phyloP scores from a whole-genome alignment of 2,797 vertebrate genomes.

The Lacerta viridis region DNA sequence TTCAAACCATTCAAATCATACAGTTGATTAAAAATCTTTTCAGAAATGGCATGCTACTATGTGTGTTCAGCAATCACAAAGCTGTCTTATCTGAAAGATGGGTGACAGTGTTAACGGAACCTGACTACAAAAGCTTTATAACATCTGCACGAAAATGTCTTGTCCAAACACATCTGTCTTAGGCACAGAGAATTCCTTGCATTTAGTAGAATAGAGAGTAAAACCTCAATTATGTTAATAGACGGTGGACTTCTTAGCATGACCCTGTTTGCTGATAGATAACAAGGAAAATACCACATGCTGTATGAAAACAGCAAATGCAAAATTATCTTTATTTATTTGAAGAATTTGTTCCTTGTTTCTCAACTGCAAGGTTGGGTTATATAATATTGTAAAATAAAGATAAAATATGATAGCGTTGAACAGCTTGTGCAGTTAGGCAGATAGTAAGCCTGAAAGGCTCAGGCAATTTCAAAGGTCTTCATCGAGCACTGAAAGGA shows the following conservation, averaged over 20 bases:
- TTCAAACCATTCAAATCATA: slow-evolving; percentile 53
- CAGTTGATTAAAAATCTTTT: slow-evolving; percentile 50
- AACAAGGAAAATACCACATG: slow-evolving; percentile 38
- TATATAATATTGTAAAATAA: neutral
- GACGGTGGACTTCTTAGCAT: slow-evolving; percentile 54
- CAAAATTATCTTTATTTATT: slow-evolving; percentile 34
- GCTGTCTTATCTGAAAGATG: slow-evolving; percentile 42
- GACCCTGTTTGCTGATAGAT: slow-evolving; percentile 50
- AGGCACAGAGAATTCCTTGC: slow-evolving; percentile 13
- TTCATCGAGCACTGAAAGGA: neutral
- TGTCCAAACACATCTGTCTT: slow-evolving; percentile 65
- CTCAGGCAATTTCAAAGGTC: neutral
- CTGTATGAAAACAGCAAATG: slow-evolving; percentile 46
- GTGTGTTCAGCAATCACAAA: slow-evolving; percentile 56
- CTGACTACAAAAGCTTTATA: slow-evolving; percentile 45
- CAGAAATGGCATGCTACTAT: slow-evolving; percentile 41
- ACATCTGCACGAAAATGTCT: slow-evolving; percentile 48
- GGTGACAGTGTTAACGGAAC: slow-evolving; percentile 28
- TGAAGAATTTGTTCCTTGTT: slow-evolving; percentile 7
- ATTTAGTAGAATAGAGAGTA: slow-evolving; percentile 45
- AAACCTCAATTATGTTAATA: slow-evolving; percentile 58
- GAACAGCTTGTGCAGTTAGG: neutral
- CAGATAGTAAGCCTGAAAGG: no score
- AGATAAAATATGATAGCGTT: neutral
- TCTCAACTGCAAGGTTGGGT: neutral